phyloP scores from a whole-genome alignment of 2,888 invertebrate genomes.

The Aspidiotus destructor region DNA sequence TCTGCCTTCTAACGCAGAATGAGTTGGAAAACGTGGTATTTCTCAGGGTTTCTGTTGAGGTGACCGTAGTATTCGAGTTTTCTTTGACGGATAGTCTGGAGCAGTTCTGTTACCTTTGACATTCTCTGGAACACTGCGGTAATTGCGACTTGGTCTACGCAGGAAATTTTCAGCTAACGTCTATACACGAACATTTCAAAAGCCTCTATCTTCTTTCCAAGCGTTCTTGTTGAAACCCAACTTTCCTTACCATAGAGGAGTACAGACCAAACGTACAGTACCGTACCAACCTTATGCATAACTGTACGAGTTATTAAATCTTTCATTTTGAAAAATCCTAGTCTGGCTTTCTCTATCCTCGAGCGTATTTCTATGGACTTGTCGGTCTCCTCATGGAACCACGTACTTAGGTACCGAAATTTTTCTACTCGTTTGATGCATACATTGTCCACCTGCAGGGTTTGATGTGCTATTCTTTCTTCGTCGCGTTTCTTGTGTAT shows the following conservation, averaged over 20 bases:
- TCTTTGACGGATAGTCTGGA: conserved; percentile 3
- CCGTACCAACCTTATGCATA: too few species aligned
- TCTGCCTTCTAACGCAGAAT: conserved; percentile 1
- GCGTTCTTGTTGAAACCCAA: conserved; percentile 8
- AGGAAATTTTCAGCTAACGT: conserved; percentile 1
- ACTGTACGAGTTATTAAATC: neutral
- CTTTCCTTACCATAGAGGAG: conserved; percentile 19
- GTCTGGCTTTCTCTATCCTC: neutral
- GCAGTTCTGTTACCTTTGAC: conserved; percentile 10
- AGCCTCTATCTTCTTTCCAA: conserved; percentile 8
- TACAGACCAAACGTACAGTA: conserved; percentile 8
- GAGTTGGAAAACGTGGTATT: conserved; percentile 2
- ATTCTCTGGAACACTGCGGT: conserved; percentile 7
- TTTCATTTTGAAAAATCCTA: neutral
- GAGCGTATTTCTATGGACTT: neutral
- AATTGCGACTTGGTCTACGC: conserved; percentile 13
- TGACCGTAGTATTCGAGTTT: conserved; percentile 10
- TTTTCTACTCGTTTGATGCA: conserved; percentile 4
- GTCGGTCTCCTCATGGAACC: conserved; percentile 8
- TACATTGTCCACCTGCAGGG: conserved; percentile 3
- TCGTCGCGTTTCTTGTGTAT: neutral
- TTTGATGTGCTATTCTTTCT: neutral
- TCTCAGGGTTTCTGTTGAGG: conserved; percentile 1
- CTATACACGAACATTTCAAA: conserved; percentile 16
- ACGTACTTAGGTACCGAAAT: conserved; percentile 3